phyloP scores from a whole-genome alignment of 2,113 vertebrate genomes.

The Nesogale talazaci region DNA sequence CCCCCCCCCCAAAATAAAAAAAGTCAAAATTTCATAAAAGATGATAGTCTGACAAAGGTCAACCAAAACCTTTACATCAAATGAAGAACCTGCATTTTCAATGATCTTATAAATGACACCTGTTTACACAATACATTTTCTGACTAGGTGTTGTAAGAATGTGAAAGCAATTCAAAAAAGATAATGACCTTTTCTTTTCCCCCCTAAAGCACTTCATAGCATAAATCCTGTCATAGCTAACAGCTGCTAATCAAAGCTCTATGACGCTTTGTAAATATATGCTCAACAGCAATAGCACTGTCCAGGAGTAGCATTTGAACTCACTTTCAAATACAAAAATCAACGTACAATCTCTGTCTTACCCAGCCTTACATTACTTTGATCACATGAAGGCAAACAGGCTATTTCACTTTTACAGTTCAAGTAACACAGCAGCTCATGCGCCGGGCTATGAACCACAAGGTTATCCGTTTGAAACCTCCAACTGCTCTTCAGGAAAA shows the following conservation, averaged over 20 bases:
- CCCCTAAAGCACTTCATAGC: background rate
- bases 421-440: too few relatives aligned
- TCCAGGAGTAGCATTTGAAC: background rate
- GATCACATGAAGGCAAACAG: background rate
- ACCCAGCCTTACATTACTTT: too few relatives aligned
- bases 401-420: background rate
- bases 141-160: background rate
- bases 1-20: too few relatives aligned
- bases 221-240: background rate
- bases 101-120: background rate
- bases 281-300: background rate
- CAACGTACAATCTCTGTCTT: background rate
- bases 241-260: background rate
- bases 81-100: background rate
- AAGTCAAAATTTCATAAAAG: background rate
- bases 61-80: background rate
- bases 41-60: background rate
- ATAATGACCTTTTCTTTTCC: too few relatives aligned
- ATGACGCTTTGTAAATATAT: background rate
- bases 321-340: background rate
- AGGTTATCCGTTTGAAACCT: too few relatives aligned
- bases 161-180: background rate
- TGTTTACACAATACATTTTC: background rate
- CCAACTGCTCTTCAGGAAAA: too few relatives aligned
- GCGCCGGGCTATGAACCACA: too few relatives aligned